Evolutionary conservation across 2,113 vertebrate genomes (phyloP), one percentile per base, ranked within the genome.

Genomic region (Megaceryle torquata): DNA sequence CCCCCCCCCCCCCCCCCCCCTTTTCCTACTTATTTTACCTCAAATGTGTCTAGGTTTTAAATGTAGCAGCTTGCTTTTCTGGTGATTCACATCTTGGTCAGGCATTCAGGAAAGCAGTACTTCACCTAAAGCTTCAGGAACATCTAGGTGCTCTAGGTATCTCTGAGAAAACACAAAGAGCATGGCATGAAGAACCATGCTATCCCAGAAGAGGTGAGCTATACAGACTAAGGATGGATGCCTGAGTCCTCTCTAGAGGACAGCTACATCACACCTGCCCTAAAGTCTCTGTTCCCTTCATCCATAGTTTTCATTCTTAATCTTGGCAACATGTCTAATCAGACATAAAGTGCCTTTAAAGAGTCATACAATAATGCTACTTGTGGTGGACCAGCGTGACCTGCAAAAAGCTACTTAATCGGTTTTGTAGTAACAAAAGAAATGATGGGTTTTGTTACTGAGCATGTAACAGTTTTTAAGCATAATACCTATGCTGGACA

Each of bases 131-230:
- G 21, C 6, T 59, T 35, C 43, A 60, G 24, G 25, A 79, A 33
- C 13, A 84, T 6, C 7, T 21, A 53, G 46, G 28, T n/a, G 22
- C 22, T n/a, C 13, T 6, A 54, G 9, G 18, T 61, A 29, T 67
- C 11, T 63, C 21, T 82, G n/a, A 56, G 26, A 24, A 88, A 35
- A 65, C 16, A 19, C 15, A 10, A 44, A 69, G 18, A 44, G 2
- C 17, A 39, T 6, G 18, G 8, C 3, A 7, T 0, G 1, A 67
- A 37, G 29, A 80, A 20, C 5, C 5, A 10, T 1, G 2, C 10
- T 50, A 14, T 35, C n/a, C 12, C 6, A 28, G 48, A 82, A 48
- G 19, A 85, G 16, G 5, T 22, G 20, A 88, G 31, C 10, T 48
- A 26, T n/a, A 5, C 26, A 60, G 35, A 39, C 5, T 51, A 39